These are phyloP conservation scores for Thaumetopoea pityocampa DNA, from an alignment of 1,140 invertebrate genomes.

Conservation along the genomic window DNA sequence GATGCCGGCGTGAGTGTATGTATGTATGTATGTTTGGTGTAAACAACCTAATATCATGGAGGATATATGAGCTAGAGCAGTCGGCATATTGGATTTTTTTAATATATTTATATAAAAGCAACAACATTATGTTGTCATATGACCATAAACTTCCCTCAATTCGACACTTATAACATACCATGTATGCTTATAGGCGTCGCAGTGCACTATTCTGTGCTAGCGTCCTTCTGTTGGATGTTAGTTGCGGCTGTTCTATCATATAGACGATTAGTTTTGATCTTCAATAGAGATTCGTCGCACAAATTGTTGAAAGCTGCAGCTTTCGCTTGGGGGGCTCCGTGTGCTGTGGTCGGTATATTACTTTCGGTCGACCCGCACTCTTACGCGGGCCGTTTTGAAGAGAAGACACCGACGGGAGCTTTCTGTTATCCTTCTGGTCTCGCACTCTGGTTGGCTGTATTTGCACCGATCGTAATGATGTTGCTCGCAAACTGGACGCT, in stretches of 20 bases:
- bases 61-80: no score
- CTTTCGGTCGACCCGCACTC: constrained; percentile 52
- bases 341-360: constrained; percentile 55
- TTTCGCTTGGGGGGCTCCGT: constrained; percentile 65
- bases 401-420: constrained; percentile 37
- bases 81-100: no score
- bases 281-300: constrained; percentile 64
- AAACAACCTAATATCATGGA: no score
- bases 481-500: constrained; percentile 67
- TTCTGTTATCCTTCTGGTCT: constrained; percentile 71
- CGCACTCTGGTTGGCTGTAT: constrained; percentile 64
- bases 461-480: constrained; percentile 64
- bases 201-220: constrained; percentile 66
- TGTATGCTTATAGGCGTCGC: constrained; percentile 64
- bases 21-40: no score
- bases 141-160: constrained; percentile 41
- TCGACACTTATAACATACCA: constrained; percentile 35
- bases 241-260: constrained; percentile 71
- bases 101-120: no score
- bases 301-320: constrained; percentile 64
- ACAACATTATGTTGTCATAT: constrained; percentile 8
- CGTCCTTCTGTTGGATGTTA: constrained; percentile 76
- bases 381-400: constrained; percentile 54
- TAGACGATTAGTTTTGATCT: constrained; percentile 63
- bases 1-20: no score